Conservation (phyloP, 1,140 invertebrate genomes). For the Achroia grisella region DNA sequence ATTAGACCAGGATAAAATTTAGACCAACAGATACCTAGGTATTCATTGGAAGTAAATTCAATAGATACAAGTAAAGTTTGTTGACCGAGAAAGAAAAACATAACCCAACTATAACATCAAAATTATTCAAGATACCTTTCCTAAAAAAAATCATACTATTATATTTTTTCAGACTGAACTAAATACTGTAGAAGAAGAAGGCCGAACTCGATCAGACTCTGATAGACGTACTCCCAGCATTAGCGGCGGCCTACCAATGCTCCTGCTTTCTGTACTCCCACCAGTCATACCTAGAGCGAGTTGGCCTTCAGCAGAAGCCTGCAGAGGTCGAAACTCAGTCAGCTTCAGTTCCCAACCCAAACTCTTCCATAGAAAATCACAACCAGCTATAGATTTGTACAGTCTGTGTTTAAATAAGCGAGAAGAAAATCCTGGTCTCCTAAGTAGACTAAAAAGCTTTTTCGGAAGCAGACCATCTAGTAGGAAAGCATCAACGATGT, state of each 20-base stretch:
- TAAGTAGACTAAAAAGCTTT: constrained; percentile 72
- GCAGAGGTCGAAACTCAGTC: constrained; percentile 72
- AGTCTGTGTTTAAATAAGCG: constrained; percentile 74
- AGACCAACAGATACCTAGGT: too few relatives aligned
- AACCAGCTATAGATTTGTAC: constrained; percentile 74
- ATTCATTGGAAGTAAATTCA: too few relatives aligned
- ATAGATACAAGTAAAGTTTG: too few relatives aligned
- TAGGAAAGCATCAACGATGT: constrained; percentile 78
- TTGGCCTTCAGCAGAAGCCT: constrained; percentile 81
- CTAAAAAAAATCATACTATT: too few relatives aligned
- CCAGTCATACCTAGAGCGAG: constrained; percentile 83
- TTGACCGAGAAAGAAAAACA: too few relatives aligned
- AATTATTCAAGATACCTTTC: constrained; percentile 1
- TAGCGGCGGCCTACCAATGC: constrained; percentile 79
- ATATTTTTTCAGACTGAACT: constrained; percentile 72
- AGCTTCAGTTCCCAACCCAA: constrained; percentile 82
- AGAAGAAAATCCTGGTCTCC: constrained; percentile 73
- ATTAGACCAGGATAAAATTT: too few relatives aligned
- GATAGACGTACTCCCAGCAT: constrained; percentile 77
- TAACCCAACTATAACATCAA: too few relatives aligned
- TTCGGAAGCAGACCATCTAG: constrained; percentile 76
- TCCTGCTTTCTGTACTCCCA: constrained; percentile 81
- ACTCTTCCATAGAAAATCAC: constrained; percentile 72
- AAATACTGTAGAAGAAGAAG: constrained; percentile 64
- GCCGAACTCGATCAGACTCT: constrained; percentile 23